These are phyloP conservation scores for Motacilla tschutschensis DNA, from an alignment of 2,113 vertebrate species.

Conservation along the genomic window DNA sequence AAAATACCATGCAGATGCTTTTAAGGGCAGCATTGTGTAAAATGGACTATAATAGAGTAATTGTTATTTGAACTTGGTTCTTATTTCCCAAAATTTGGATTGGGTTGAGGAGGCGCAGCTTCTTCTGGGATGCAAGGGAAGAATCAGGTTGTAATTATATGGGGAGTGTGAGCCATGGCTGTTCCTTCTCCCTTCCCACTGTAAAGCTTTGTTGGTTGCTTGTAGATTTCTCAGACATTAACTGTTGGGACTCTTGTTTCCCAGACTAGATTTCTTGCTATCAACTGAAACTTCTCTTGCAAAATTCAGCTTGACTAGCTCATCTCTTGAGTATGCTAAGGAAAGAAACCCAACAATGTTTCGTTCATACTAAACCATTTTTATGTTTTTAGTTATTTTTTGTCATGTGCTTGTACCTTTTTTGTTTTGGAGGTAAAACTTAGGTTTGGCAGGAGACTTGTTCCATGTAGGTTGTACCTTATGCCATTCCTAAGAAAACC, in stretches of 20 bases:
- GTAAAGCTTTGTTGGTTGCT: background rate
- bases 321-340: background rate
- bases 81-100: background rate
- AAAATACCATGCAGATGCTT: background rate
- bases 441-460: background rate
- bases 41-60: background rate
- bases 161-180: background rate
- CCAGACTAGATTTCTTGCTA: background rate
- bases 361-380: background rate
- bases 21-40: background rate
- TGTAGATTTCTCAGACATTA: background rate
- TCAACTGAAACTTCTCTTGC: background rate
- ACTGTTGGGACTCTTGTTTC: background rate
- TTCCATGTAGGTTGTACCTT: background rate
- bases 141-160: background rate
- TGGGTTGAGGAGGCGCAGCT: background rate
- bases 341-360: fast-evolving
- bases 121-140: background rate
- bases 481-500: background rate
- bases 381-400: background rate
- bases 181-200: background rate
- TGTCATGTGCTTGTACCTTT: background rate
- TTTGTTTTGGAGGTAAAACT: background rate
- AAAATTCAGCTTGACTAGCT: background rate
- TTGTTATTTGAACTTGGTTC: background rate